Evolutionary conservation across 2,113 vertebrate genomes (phyloP).

Genomic region (Apteryx owenii): DNA sequence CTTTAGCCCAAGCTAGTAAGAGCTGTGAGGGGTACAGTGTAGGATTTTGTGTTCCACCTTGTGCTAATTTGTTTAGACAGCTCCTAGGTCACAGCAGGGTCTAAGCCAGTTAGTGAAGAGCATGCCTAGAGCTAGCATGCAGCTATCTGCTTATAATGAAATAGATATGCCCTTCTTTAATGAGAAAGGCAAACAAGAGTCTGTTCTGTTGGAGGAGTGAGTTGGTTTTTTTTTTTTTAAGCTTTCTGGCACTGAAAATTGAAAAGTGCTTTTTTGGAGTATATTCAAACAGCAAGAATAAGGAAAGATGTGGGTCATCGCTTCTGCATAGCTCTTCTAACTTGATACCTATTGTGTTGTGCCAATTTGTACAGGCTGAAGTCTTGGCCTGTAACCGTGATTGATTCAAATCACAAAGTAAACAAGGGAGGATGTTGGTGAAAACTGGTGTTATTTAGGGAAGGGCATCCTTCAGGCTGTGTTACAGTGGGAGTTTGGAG

Average conservation of each 20-base stretch:
- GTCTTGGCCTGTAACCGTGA: not conserved
- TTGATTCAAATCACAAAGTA: constrained; percentile 10
- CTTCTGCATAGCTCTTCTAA: not conserved
- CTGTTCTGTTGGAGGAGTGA: not conserved
- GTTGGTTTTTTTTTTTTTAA: not conserved
- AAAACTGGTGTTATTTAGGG: constrained; percentile 25
- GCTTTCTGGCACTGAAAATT: not conserved
- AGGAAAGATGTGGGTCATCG: not conserved
- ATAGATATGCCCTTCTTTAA: not conserved
- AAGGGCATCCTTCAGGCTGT: constrained; percentile 44
- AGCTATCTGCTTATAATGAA: not conserved
- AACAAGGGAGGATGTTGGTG: not conserved
- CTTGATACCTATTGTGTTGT: not conserved
- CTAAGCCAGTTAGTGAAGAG: not conserved
- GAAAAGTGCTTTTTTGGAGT: not conserved
- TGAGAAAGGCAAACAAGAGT: not conserved
- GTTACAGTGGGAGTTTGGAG: constrained; percentile 29
- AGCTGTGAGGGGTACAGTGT: not conserved
- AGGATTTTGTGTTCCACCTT: not conserved
- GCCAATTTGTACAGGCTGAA: not conserved
- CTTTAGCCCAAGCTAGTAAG: not conserved
- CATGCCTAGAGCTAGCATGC: not conserved
- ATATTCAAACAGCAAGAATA: not conserved
- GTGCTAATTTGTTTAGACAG: not conserved
- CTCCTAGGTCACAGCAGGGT: not conserved